Percentiles rank a stretch among this genome's conserved stretches.
These are phyloP conservation scores for Mesodorylaimus sp. DNA, from an alignment of 2,888 invertebrate genomes.

Conservation along the genomic window DNA sequence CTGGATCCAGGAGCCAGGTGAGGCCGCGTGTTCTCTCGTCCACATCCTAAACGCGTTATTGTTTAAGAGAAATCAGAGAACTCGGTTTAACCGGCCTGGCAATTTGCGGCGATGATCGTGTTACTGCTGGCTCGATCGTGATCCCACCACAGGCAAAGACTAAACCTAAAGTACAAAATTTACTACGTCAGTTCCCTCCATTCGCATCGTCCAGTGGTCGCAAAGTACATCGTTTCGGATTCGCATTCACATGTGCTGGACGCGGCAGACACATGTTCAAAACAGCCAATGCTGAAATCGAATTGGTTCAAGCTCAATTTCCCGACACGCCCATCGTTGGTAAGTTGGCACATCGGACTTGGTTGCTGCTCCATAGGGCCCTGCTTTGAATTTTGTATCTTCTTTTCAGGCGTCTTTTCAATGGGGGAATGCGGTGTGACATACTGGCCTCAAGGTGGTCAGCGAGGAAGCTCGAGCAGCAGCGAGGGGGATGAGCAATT, in stretches of 20 bases:
- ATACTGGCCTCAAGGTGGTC: not conserved
- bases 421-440: conserved; percentile 6
- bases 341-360: too few relatives aligned
- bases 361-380: too few relatives aligned
- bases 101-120: not conserved
- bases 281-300: not conserved
- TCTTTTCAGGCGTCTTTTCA: conserved; percentile 8
- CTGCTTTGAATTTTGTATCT: too few relatives aligned
- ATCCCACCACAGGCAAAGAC: not conserved
- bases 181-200: not conserved
- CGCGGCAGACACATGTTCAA: conserved; percentile 6
- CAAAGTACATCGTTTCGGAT: not conserved
- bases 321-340: conserved; percentile 1
- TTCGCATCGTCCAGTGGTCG: not conserved
- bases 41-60: not conserved
- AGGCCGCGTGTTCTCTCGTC: not conserved
- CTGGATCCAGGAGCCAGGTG: not conserved
- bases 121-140: not conserved
- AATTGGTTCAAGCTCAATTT: conserved; percentile 4
- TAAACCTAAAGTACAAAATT: not conserved
- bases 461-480: not conserved
- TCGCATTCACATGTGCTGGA: conserved; percentile 2
- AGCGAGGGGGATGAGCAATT: not conserved
- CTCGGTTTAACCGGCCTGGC: conserved; percentile 1
- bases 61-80: not conserved